These are phyloP conservation scores for Trachymyrmex septentrionalis DNA, from an alignment of 1,140 invertebrate species.

Conservation along the genomic window DNA sequence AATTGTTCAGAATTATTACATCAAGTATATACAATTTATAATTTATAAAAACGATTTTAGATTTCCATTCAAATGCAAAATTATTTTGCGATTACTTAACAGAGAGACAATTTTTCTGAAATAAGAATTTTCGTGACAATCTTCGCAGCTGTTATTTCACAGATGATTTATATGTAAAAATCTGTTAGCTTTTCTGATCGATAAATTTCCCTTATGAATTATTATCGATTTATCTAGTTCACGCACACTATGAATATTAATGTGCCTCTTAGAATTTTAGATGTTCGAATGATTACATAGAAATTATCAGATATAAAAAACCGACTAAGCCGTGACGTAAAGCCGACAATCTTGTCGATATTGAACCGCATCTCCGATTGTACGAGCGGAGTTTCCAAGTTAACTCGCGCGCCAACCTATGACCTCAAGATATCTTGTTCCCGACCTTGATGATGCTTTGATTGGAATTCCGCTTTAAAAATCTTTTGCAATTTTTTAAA, in stretches of 20 bases:
- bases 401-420: conserved; percentile 52
- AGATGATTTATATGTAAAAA: neutral
- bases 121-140: neutral
- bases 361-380: conserved; percentile 41
- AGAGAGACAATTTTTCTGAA: neutral
- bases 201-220: neutral
- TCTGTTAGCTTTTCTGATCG: neutral
- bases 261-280: neutral
- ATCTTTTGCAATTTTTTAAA: neutral
- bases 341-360: conserved; percentile 56
- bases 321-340: conserved; percentile 3
- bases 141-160: neutral
- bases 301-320: neutral
- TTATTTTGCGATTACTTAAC: neutral
- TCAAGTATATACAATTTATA: neutral
- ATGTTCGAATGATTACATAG: neutral
- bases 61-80: neutral
- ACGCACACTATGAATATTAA: neutral
- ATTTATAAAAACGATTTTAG: neutral
- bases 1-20: neutral
- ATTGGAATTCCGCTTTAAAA: conserved; percentile 33
- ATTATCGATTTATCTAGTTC: conserved; percentile 19
- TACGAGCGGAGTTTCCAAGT: conserved; percentile 29
- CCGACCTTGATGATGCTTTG: conserved; percentile 29
- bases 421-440: conserved; percentile 51